Evolutionary conservation across 2,888 invertebrate genomes (phyloP), one percentile per base, ranked within the genome.

Genomic region (Ophion costatus): DNA sequence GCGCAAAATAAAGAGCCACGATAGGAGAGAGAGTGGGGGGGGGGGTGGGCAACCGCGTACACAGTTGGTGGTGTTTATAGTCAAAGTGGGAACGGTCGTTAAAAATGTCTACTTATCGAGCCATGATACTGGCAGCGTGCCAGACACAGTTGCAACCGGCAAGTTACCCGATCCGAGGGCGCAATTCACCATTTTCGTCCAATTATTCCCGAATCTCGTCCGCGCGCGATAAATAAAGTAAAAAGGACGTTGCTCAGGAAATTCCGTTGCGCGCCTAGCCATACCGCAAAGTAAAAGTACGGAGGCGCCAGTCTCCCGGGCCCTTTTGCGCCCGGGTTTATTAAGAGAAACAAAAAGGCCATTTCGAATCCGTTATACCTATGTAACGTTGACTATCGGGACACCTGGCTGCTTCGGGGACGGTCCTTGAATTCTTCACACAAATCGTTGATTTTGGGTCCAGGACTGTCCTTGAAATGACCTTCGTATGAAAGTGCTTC

Each of bases 121-220:
- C 57, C 45, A 66, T 59, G 17, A 29, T 17, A 71, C 76, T 83
- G 80, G 80, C 80, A 66, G 63, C 24, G 29, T 4, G 75, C 83
- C 80, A 74, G 75, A 24, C 56, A 61, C 9, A 69, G 64, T 74
- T 61, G 74, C 64, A 79, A 83, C 67, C 70, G n/a, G 51, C 51
- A 17, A 76, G 80, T 83, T 80, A 76, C 83, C 75, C 71, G 59
- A 59, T 70, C 64, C 70, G 38, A 11, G 45, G 22, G 56, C 56
- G n/a, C 75, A 20, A 83, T 76, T 71, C 75, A 83, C 66, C 80
- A 63, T 70, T 69, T 51, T 75, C 78, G 45, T 83, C 75, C 80
- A 83, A 83, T 83, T 83, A 83, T 82, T 82, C 80, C 76, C 71
- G 80, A 71, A 71, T 70, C 20, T 64, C 79, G 45, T 67, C n/a